Base-by-base conservation (phyloP, 2,113 vertebrate genomes). In the Penelope pileata region DNA sequence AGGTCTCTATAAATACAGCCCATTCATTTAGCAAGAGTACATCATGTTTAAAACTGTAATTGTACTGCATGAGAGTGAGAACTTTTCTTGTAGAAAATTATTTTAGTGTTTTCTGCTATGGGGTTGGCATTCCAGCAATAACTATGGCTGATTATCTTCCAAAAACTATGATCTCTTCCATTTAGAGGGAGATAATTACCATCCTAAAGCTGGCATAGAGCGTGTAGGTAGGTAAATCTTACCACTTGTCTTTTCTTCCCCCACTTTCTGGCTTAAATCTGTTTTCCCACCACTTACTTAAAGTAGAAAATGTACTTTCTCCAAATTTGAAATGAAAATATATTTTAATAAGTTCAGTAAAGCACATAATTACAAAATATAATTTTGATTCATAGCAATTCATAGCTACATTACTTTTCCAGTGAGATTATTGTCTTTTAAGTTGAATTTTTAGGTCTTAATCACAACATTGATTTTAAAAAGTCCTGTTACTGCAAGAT, bases 171-270 rank as follows among this genome's bases (percentile, higher is more conserved):
- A 27, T 64, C 14, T 2, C 27, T 83, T 69, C 17, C 5, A 13
- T 59, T 75, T 83, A 36, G 26, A 36, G 12, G 7, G n/a, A 53
- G 32, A 21, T 9, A 45, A 8, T 7, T 62, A 6, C 40, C 22
- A 66, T 54, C 30, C 77, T 34, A 81, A 45, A 91, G 29, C 26
- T 63, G n/a, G 29, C 6, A 32, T 13, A 17, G 32, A 32, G 6
- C 9, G 12, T 32, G 40, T n/a, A 23, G 4, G 17, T n/a, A 27
- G 5, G 18, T 58, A 42, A 15, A 14, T 62, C 10, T 38, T 34
- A 42, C 0, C 0, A 74, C n/a, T 5, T 47, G 8, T 70, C 6
- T 13, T 76, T 83, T 19, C 77, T 80, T 40, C 23, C 6, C 11
- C 6, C 1, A 26, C 27, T 69, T 76, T 30, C 10, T 90, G 12